Evolutionary conservation across 2,113 vertebrate genomes (phyloP).

Genomic region (Myrmecophaga tridactyla): DNA sequence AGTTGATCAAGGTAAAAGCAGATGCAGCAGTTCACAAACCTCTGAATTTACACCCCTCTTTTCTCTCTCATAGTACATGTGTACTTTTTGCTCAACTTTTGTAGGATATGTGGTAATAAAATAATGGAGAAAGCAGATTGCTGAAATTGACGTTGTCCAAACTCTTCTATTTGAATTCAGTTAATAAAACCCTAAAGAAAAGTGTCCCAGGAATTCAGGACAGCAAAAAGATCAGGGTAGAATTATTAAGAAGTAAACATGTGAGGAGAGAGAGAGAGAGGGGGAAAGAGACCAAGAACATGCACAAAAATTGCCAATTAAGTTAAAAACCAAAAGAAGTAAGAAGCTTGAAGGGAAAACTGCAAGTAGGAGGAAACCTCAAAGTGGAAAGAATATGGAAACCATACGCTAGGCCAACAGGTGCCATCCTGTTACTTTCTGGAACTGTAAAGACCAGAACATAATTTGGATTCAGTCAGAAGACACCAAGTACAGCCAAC

Average conservation of each 20-base stretch:
- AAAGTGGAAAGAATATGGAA: neutral
- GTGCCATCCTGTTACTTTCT: neutral
- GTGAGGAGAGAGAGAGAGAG: neutral
- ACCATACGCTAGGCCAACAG: neutral
- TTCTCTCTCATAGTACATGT: conserved; percentile 47
- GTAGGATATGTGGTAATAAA: neutral
- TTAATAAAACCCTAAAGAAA: conserved; percentile 15
- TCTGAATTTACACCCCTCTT: neutral
- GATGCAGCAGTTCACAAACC: neutral
- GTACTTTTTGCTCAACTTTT: conserved; percentile 52
- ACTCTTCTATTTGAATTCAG: conserved; percentile 43
- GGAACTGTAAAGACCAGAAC: neutral
- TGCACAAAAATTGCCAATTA: conserved; percentile 44
- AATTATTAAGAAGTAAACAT: neutral
- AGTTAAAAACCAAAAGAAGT: conserved; percentile 23
- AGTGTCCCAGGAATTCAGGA: neutral
- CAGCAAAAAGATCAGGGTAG: neutral
- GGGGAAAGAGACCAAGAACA: conserved; percentile 46
- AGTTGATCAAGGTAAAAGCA: neutral
- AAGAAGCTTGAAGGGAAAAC: neutral
- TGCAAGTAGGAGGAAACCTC: neutral
- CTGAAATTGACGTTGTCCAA: neutral
- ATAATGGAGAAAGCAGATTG: conserved; percentile 31
- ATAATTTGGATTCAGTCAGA: neutral
- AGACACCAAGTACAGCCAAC: neutral